Conservation (phyloP, 2,888 invertebrate species). For the Spodoptera picta region DNA sequence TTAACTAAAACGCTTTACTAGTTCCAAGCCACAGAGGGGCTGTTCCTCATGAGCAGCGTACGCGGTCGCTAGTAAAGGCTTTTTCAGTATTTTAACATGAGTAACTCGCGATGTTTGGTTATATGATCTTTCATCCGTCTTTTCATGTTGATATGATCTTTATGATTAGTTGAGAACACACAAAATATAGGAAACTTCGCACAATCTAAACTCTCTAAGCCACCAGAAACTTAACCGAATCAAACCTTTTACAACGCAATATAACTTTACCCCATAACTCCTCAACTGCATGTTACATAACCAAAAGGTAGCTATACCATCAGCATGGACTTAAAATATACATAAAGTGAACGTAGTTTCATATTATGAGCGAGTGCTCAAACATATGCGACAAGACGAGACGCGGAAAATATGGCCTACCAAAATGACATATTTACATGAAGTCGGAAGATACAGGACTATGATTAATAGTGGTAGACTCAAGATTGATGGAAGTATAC, state of each 20-base stretch:
- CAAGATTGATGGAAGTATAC: constrained; percentile 23
- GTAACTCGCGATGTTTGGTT: no score
- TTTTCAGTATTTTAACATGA: no score
- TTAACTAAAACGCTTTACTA: no score
- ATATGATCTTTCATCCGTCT: no score
- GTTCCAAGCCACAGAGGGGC: no score
- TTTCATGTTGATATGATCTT: no score
- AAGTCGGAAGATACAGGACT: constrained; percentile 2
- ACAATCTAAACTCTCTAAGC: no score
- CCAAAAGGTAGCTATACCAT: neutral
- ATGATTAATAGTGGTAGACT: constrained; percentile 24
- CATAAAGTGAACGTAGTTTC: constrained; percentile 27
- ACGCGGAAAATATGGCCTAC: constrained; percentile 18
- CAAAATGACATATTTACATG: constrained; percentile 20
- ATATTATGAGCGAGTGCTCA: constrained; percentile 14
- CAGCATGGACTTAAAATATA: constrained; percentile 16
- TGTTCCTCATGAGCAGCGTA: no score
- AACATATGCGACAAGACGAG: constrained; percentile 4
- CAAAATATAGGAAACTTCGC: no score
- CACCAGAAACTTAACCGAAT: neutral
- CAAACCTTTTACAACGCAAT: neutral
- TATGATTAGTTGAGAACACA: no score
- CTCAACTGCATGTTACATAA: neutral
- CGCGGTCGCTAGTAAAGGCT: no score
- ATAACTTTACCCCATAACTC: neutral